These are phyloP conservation scores for Takifugu ocellatus DNA, from an alignment of 2,797 vertebrate species.

Conservation along the genomic window DNA sequence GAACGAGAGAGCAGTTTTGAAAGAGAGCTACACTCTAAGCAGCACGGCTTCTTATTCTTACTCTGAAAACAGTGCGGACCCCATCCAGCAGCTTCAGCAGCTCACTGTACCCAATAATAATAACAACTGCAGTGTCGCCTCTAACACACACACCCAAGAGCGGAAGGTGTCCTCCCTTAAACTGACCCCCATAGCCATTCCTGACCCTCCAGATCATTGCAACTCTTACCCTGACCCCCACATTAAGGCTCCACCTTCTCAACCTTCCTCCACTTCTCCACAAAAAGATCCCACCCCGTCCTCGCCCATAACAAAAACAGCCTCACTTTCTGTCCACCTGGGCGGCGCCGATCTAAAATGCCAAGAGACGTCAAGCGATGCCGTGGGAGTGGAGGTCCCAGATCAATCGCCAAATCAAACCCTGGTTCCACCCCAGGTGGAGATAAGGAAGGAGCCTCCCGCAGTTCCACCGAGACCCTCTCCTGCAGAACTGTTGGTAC, in stretches of 20 bases:
- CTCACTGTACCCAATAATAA: slow-evolving; percentile 47
- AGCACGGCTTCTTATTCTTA: slow-evolving; percentile 80
- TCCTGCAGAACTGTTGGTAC: slow-evolving; percentile 70
- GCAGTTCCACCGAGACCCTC: slow-evolving; percentile 72
- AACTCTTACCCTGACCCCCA: slow-evolving; percentile 31
- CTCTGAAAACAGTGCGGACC: slow-evolving; percentile 70
- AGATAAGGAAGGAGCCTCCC: slow-evolving; percentile 46
- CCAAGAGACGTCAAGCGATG: slow-evolving; percentile 63
- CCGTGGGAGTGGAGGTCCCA: slow-evolving; percentile 28
- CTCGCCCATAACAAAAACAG: slow-evolving; percentile 72
- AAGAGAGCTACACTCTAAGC: slow-evolving; percentile 74
- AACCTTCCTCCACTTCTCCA: slow-evolving; percentile 33
- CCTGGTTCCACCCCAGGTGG: slow-evolving; percentile 36
- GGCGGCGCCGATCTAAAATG: slow-evolving; percentile 69
- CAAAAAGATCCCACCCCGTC: slow-evolving; percentile 40
- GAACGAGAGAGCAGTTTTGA: slow-evolving; percentile 63
- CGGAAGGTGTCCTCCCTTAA: slow-evolving; percentile 86
- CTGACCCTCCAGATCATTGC: slow-evolving; percentile 61
- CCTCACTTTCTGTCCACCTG: slow-evolving; percentile 82
- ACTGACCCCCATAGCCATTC: slow-evolving; percentile 78
- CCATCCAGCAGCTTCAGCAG: slow-evolving; percentile 44
- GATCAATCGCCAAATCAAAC: slow-evolving; percentile 12
- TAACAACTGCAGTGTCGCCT: slow-evolving; percentile 20
- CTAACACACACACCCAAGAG: slow-evolving; percentile 74
- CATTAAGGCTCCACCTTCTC: slow-evolving; percentile 36